Base-by-base conservation (phyloP, 92 coral and sea anemone species). In the Palythoa heliodiscus region DNA sequence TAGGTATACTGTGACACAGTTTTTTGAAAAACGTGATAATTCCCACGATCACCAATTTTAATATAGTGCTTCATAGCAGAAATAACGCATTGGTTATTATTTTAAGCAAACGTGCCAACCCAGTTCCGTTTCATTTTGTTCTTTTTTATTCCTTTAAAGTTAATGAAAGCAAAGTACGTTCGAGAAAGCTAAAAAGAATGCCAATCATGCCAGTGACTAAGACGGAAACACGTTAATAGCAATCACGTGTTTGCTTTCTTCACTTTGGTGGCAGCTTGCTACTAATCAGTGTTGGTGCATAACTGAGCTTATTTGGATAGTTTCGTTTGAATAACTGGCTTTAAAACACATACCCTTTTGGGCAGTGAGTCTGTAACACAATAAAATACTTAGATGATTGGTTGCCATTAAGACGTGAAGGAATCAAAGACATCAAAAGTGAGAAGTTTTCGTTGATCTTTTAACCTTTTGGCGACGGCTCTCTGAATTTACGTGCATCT, bases 181-280 rank as follows among this genome's bases (percentile, higher is more conserved):
- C 54, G 57, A 78, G 71, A 78, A 78, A 58, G 50, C 39, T 79
- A n/a, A 47, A 43, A 50, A 75, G 79, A 35, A 75, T 47, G 64
- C 13, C 16, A 50, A 25, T 14, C 11, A 2, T 29, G 17, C 25
- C 7, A 11, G 3, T 69, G 40, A 47, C 84, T 63, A n/a, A 60
- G 43, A 60, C 52, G 25, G 83, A 77, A 77, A 17, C 35, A 25
- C 10, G 17, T 9, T 8, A 20, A 19, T 13, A 73, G 60, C 57
- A 6, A 53, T 70, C 64, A 52, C 57, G 24, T 54, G 52, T 55
- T 47, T 50, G 43, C 64, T 55, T 25, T 15, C 20, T 24, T 55
- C 61, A 55, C 15, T 16, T 55, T 43, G 50, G 50, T 43, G 50
- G 12, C 39, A 71, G 76, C n/a, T n/a, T 38, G 29, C 54, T 7